Base-by-base conservation (phyloP, 2,797 vertebrate genomes). In the Rachycentron canadum region DNA sequence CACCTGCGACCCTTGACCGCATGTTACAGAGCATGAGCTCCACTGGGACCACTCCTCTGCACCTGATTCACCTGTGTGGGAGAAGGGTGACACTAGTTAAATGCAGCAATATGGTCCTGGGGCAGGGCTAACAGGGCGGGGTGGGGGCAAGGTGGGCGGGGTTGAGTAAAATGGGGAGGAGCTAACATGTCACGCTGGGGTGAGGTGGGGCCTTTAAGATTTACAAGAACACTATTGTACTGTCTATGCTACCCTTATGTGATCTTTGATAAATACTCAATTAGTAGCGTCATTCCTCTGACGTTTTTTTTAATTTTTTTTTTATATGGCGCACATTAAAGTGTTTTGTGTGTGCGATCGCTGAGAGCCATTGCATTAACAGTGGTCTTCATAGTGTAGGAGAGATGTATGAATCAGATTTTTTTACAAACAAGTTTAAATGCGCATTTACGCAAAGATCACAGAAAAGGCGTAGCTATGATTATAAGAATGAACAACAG, bases 1-100 rank as follows among this genome's bases (percentile, higher is more conserved):
- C 97, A 99, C 98, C 97, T 99, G 98, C 97, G 97, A 99, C 97
- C 98, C 98, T 98, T 99, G 97, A 97, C 98, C 97, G 96, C 98
- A 99, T 96, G 98, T 98, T 95, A 99, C 98, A 95, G 98, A 99
- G 97, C 98, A 99, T 95, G 97, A 94, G 97, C 97, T 99, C 98
- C 98, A 99, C 95, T 99, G 98, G 97, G 98, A 98, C 98, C 98
- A 99, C 95, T 99, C 98, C 96, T 99, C 98, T 95, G 98, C 97
- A 97, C 98, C 97, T 98, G 98, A 97, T 97, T 99, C 98, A 99
- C 98, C 98, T 99, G 98, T 93, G 93, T 98, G 95, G 96, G 96
- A 99, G 97, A 99, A 96, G 95, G 95, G 94, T 95, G 95, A 95
- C 94, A 96, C 95, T 95, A 94, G 94, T 96, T 96, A 96, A 96